Base-by-base conservation (phyloP, 2,888 invertebrate genomes). In the Schizotus pectinicornis region DNA sequence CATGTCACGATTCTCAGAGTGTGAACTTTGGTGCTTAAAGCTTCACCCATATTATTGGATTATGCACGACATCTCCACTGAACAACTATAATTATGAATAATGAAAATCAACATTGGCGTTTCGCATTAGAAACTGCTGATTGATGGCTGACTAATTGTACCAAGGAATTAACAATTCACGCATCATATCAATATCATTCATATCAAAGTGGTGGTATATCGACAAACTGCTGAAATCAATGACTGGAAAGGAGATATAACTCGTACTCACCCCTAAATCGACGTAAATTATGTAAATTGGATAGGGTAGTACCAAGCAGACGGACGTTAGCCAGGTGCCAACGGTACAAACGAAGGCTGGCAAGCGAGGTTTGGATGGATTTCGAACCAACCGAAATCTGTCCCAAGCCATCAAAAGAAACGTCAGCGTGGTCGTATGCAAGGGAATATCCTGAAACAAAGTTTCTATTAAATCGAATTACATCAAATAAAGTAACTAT, bases 321-420 rank as follows among this genome's bases (percentile, higher is more conserved):
- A 88, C 82, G 9, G 89, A 86, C 38, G 86, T 84, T 9, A 89
- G 82, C 90, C 90, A 90, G n/a, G 87, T 83, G 36, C 86, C 88
- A 52, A 88, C 81, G 46, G 85, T 83, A 73, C 87, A 88, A 9
- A 89, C 85, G 63, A 87, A 86, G 11, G 87, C 85, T 0, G 89
- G 88, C 62, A 87, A 77, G 22, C 89, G 82, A 1, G 85, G 83
- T 72, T 85, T 85, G 61, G 84, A 80, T 3, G 89, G 89, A 74
- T 88, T 83, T 56, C 85, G 82, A 14, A 89, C 79, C 70, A 85
- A 82, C 43, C 88, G 82, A 77, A 86, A 87, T 60, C 90, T 81
- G 77, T 90, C 89, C 77, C 86, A 84, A 13, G 88, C 87, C 63
- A 89, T 85, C 68, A 88, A 77, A 14, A 89, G 77, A 71, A 87